phyloP scores from a whole-genome alignment of 2,113 vertebrate species.

The Chaenocephalus aceratus region DNA sequence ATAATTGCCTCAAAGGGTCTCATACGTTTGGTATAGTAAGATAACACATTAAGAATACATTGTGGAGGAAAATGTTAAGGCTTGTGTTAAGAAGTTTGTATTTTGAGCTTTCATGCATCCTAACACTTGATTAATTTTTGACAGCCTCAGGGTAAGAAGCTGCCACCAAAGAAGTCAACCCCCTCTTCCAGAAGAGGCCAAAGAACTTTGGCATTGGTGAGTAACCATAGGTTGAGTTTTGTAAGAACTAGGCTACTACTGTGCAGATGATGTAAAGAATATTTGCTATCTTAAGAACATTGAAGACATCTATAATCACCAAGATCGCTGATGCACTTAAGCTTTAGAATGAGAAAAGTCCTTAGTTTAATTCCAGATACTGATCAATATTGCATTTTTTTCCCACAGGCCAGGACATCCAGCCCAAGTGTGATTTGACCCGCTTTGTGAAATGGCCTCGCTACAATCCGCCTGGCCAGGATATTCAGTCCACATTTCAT shows the following conservation, averaged over 20 bases:
- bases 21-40: too few species aligned
- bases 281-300: constrained; percentile 89
- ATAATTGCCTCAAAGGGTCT: too few species aligned
- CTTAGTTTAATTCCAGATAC: accelerated
- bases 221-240: constrained; percentile 32
- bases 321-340: constrained; percentile 96
- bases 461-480: constrained; percentile 85
- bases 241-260: accelerated
- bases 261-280: constrained; percentile 92
- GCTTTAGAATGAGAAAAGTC: accelerated
- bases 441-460: constrained; percentile 98
- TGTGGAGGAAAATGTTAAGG: neutral
- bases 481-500: too few species aligned
- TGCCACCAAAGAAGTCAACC: constrained; percentile 98
- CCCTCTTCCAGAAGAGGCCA: constrained; percentile 95
- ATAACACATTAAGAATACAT: too few species aligned
- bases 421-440: constrained; percentile 96
- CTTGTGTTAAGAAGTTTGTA: too few species aligned
- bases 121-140: neutral
- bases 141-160: constrained; percentile 98
- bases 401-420: constrained; percentile 95
- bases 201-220: constrained; percentile 96
- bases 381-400: neutral
- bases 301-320: constrained; percentile 90
- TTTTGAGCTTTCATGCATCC: neutral